These are phyloP conservation scores for Mobula birostris DNA, from an alignment of 2,113 vertebrate species.

Conservation along the genomic window DNA sequence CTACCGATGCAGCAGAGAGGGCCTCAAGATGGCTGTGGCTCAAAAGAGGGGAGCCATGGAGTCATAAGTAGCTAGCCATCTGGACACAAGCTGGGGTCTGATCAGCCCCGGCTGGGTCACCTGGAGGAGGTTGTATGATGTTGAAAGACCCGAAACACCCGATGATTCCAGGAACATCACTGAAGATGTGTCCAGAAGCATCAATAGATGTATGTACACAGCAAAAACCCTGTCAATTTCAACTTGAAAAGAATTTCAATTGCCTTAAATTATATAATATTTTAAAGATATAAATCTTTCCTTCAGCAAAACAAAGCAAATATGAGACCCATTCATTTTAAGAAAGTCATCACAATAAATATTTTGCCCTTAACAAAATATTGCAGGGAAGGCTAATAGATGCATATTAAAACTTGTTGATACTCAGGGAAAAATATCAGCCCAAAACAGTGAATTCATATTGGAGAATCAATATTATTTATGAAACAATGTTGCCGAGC, in stretches of 20 bases:
- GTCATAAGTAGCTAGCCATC: too few species aligned
- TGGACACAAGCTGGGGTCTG: too few species aligned
- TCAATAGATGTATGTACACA: too few species aligned
- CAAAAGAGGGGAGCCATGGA: too few species aligned
- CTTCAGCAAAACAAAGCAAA: not conserved
- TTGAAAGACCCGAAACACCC: too few species aligned
- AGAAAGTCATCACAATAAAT: not conserved
- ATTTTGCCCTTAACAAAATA: not conserved
- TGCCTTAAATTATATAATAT: not conserved
- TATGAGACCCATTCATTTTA: not conserved
- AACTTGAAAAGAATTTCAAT: not conserved
- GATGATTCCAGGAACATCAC: too few species aligned
- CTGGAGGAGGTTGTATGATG: too few species aligned
- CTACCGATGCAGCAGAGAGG: too few species aligned
- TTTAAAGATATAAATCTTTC: not conserved
- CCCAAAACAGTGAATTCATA: not conserved
- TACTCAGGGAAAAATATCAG: not conserved
- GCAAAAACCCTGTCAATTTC: not conserved
- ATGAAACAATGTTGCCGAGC: not conserved
- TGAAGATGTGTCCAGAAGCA: too few species aligned
- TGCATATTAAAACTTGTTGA: not conserved
- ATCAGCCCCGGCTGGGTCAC: too few species aligned
- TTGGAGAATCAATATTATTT: not conserved
- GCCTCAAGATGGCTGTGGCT: too few species aligned
- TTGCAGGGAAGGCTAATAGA: not conserved